Percentiles rank a stretch among this genome's conserved stretches.
These are phyloP conservation scores for Lasioglossum baleicum DNA, from an alignment of 1,140 invertebrate genomes.

Conservation along the genomic window DNA sequence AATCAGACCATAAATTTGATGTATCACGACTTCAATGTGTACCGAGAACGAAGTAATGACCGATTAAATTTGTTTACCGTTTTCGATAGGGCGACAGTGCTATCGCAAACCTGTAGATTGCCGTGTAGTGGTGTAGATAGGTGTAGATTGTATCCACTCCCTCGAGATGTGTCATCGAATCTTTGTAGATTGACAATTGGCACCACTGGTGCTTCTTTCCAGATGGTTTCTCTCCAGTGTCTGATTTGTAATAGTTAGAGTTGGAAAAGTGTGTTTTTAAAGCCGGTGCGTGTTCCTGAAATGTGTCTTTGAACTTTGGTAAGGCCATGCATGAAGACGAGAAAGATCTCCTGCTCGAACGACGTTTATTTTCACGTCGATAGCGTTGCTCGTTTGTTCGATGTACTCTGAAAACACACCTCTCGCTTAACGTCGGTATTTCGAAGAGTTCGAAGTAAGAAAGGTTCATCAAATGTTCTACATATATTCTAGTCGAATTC, in stretches of 20 bases:
- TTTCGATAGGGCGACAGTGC: no score
- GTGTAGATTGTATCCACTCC: no score
- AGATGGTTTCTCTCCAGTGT: constrained; percentile 61
- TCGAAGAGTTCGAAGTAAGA: constrained; percentile 11
- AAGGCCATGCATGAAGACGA: constrained; percentile 28
- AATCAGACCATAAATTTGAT: no score
- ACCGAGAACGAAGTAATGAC: no score
- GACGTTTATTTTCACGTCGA: constrained; percentile 16
- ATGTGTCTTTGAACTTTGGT: constrained; percentile 50
- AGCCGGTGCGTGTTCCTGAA: constrained; percentile 36
- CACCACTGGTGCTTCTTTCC: constrained; percentile 56
- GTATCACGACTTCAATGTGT: no score
- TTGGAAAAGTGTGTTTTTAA: constrained; percentile 26
- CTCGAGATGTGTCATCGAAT: constrained; percentile 7
- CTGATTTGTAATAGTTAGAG: constrained; percentile 44
- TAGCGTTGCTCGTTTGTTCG: constrained; percentile 6
- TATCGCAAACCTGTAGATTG: background rate
- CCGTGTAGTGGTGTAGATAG: no score
- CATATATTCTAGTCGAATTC: background rate
- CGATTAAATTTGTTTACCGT: no score
- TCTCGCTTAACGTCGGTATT: constrained; percentile 34
- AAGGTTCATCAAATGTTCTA: background rate
- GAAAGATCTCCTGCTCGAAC: constrained; percentile 1
- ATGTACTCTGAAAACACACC: constrained; percentile 40
- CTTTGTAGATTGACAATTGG: constrained; percentile 34